These are phyloP conservation scores for Penaeus japonicus DNA, from an alignment of 1,140 invertebrate species.

Conservation along the genomic window DNA sequence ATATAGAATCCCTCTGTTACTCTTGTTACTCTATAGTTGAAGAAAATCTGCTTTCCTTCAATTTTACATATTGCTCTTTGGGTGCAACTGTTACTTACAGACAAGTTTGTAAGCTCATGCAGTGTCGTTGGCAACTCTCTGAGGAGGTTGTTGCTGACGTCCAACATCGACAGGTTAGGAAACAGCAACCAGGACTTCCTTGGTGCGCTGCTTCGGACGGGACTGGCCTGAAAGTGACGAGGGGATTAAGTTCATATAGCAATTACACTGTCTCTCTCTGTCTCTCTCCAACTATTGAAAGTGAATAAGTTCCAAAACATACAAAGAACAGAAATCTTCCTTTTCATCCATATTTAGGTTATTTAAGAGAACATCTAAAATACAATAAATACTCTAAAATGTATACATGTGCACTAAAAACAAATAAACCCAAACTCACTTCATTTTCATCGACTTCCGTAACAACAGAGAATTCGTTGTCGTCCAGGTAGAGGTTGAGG, in stretches of 20 bases:
- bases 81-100: conserved; percentile 70
- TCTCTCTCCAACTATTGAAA: too few species aligned
- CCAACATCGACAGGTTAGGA: conserved; percentile 93
- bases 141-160: conserved; percentile 89
- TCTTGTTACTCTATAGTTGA: too few species aligned
- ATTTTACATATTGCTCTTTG: too few species aligned
- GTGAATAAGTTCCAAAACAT: too few species aligned
- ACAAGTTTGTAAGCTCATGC: conserved; percentile 85
- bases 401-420: not conserved
- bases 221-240: conserved; percentile 82
- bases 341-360: too few species aligned
- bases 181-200: conserved; percentile 76
- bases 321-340: too few species aligned
- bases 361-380: too few species aligned
- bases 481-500: conserved; percentile 52
- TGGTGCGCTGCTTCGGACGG: conserved; percentile 83
- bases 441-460: conserved; percentile 47
- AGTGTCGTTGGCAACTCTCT: conserved; percentile 83
- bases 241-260: not conserved
- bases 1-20: too few species aligned
- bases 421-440: conserved; percentile 20
- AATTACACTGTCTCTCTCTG: not conserved
- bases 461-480: conserved; percentile 37
- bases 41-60: too few species aligned
- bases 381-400: not conserved